Evolutionary conservation across 2,797 vertebrate genomes (phyloP).

Genomic region (Carapus acus): DNA sequence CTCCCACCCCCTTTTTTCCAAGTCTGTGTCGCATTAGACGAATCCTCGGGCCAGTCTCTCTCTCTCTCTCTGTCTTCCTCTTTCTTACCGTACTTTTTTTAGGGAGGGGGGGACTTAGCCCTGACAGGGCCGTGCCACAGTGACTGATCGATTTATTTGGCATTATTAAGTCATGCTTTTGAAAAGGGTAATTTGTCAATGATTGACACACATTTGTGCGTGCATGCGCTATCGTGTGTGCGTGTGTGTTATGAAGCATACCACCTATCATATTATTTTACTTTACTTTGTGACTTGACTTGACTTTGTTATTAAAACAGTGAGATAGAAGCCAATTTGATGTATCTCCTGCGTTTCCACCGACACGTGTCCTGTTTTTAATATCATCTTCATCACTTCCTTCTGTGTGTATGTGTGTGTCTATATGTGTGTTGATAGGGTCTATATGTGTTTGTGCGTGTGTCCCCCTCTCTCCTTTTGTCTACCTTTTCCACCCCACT

Average conservation of each 20-base stretch:
- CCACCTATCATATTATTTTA: conserved; percentile 50
- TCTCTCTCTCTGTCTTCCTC: too few relatives aligned
- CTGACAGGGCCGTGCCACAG: conserved; percentile 51
- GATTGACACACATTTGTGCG: conserved; percentile 33
- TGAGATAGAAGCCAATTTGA: conserved; percentile 53
- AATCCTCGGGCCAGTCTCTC: conserved; percentile 32
- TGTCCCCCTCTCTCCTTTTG: conserved; percentile 22
- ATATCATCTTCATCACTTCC: conserved; percentile 41
- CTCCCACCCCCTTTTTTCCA: conserved; percentile 28
- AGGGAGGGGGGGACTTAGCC: conserved; percentile 43
- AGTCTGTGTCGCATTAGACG: conserved; percentile 64
- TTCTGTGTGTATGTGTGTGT: too few relatives aligned
- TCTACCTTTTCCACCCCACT: conserved; percentile 5
- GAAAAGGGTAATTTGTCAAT: conserved; percentile 62
- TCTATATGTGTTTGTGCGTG: too few relatives aligned
- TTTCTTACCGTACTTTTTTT: not conserved
- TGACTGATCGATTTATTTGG: conserved; percentile 69
- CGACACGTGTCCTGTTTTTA: conserved; percentile 51
- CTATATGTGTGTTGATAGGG: too few relatives aligned
- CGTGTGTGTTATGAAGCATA: conserved; percentile 18
- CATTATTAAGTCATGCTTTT: conserved; percentile 63
- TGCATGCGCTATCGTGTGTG: conserved; percentile 18
- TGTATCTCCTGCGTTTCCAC: conserved; percentile 46
- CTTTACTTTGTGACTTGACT: too few relatives aligned
- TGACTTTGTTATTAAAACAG: conserved; percentile 46